These are phyloP conservation scores for Thecophora atra DNA, from an alignment of 2,888 invertebrate species.

Conservation along the genomic window DNA sequence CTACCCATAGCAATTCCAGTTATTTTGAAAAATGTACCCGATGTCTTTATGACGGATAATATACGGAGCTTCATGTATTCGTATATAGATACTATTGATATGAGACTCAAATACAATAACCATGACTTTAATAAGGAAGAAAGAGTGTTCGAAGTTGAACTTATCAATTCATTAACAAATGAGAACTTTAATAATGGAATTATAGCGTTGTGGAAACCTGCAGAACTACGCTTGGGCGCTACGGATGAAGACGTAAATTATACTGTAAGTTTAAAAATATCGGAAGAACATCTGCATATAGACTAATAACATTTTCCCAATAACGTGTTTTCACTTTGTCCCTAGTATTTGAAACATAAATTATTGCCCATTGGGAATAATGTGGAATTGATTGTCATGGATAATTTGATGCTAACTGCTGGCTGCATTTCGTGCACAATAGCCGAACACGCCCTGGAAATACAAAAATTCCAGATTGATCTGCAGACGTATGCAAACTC, in stretches of 20 bases:
- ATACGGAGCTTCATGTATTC: constrained; percentile 52
- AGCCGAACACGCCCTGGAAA: constrained; percentile 51
- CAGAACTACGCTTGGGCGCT: constrained; percentile 47
- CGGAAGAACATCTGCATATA: neutral
- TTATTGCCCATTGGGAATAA: constrained; percentile 53
- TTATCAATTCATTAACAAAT: constrained; percentile 52
- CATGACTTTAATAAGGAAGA: constrained; percentile 47
- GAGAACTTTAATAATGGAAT: constrained; percentile 56
- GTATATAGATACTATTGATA: constrained; percentile 48
- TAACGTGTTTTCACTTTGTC: neutral
- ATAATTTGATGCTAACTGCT: constrained; percentile 55
- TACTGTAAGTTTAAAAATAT: constrained; percentile 48
- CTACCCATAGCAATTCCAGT: constrained; percentile 57
- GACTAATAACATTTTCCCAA: neutral
- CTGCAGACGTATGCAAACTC: constrained; percentile 54
- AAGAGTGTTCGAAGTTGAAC: constrained; percentile 51
- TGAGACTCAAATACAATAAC: constrained; percentile 52
- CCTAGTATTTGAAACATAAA: constrained; percentile 51
- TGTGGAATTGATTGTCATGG: constrained; percentile 57
- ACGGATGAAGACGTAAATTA: constrained; percentile 46
- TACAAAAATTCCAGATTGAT: constrained; percentile 55
- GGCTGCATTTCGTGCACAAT: constrained; percentile 58
- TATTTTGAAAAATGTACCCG: constrained; percentile 55
- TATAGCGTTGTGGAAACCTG: constrained; percentile 48
- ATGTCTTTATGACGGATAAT: constrained; percentile 53